Conservation (phyloP, 2,113 vertebrate species). For the Atrichornis clamosus region DNA sequence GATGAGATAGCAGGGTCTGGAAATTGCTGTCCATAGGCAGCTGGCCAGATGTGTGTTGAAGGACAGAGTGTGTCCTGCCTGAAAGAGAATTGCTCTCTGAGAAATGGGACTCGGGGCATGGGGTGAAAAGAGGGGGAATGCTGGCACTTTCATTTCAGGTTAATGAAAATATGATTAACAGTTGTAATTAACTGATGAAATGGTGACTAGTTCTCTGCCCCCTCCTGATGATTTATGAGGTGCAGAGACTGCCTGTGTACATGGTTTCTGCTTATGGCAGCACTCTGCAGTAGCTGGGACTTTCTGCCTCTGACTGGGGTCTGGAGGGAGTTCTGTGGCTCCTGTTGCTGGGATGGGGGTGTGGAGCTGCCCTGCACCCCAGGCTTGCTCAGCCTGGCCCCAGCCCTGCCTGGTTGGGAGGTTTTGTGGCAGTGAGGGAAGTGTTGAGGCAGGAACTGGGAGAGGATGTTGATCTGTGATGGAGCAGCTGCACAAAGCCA, state of each 20-base stretch:
- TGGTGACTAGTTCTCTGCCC: background rate
- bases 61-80: background rate
- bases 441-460: background rate
- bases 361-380: background rate
- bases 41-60: background rate
- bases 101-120: background rate
- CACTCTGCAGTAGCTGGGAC: background rate
- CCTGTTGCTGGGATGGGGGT: background rate
- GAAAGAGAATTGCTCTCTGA: background rate
- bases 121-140: background rate
- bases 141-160: background rate
- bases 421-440: background rate
- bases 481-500: background rate
- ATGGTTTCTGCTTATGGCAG: slow-evolving; percentile 25
- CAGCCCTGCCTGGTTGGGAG: background rate
- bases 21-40: background rate
- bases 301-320: background rate
- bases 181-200: slow-evolving; percentile 53
- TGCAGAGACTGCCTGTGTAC: background rate
- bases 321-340: background rate
- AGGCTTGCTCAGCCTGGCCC: background rate
- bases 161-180: slow-evolving; percentile 64
- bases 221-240: slow-evolving; percentile 18
- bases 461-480: background rate
- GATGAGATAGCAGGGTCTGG: background rate